phyloP scores from a whole-genome alignment of 2,113 vertebrate genomes.

The Mellivora capensis region DNA sequence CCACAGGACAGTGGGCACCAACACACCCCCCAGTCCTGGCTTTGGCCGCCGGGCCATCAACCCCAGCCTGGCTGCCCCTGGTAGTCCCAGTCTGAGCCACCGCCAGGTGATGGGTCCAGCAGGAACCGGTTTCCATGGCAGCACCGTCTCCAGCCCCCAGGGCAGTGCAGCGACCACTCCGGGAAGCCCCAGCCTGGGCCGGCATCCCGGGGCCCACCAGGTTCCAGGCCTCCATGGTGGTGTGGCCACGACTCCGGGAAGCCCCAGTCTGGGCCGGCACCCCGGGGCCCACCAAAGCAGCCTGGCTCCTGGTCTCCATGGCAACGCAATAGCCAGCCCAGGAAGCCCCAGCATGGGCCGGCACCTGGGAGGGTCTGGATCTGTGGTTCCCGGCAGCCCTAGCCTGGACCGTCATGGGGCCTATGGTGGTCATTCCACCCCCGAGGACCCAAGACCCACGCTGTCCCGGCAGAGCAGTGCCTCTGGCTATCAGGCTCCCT shows the following conservation, averaged over 20 bases:
- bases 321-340: constrained; percentile 77
- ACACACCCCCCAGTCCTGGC: constrained; percentile 82
- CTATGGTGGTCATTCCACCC: constrained; percentile 90
- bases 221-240: constrained; percentile 59
- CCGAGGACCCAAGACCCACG: constrained; percentile 89
- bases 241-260: constrained; percentile 83
- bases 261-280: constrained; percentile 90
- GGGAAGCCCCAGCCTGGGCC: constrained; percentile 44
- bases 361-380: constrained; percentile 77
- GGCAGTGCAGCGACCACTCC: constrained; percentile 80
- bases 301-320: constrained; percentile 40
- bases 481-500: constrained; percentile 93
- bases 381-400: constrained; percentile 87
- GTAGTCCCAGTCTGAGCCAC: constrained; percentile 65
- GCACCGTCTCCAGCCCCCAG: constrained; percentile 79
- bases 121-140: constrained; percentile 64
- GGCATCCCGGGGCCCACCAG: constrained; percentile 53
- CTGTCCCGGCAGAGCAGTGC: constrained; percentile 96
- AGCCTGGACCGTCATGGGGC: constrained; percentile 87
- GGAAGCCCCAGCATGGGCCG: constrained; percentile 82
- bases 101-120: constrained; percentile 51
- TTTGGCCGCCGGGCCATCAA: constrained; percentile 81
- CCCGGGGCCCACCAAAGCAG: constrained; percentile 70
- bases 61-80: constrained; percentile 73
- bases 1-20: constrained; percentile 85